Evolutionary conservation across 2,113 vertebrate genomes (phyloP).

Genomic region (Machaerirhynchus nigripectus): DNA sequence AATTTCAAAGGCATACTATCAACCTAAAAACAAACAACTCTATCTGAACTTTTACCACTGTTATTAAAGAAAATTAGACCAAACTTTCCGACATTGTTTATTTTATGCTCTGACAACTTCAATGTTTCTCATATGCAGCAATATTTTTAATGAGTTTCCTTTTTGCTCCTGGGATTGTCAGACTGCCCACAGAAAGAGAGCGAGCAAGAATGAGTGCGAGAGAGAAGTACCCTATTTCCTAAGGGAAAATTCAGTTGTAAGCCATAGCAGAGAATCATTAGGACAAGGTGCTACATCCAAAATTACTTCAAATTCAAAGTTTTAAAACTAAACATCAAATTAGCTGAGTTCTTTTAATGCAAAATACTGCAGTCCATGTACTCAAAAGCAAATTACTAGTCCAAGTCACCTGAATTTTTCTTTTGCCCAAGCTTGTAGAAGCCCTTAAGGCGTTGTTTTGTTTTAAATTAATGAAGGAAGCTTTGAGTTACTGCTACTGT

Average conservation of each 20-base stretch:
- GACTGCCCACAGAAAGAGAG: not conserved
- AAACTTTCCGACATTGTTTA: not conserved
- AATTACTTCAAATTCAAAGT: not conserved
- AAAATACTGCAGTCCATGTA: not conserved
- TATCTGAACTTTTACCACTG: not conserved
- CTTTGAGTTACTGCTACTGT: not conserved
- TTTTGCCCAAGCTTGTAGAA: slow-evolving; percentile 20
- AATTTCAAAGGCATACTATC: slow-evolving; percentile 9
- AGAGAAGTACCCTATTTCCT: not conserved
- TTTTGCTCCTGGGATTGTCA: not conserved
- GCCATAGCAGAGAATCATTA: not conserved
- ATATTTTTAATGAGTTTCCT: slow-evolving; percentile 33
- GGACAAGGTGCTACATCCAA: not conserved
- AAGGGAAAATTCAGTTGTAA: not conserved
- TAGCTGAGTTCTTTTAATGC: not conserved
- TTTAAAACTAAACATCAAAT: not conserved
- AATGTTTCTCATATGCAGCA: slow-evolving; percentile 1
- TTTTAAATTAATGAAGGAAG: not conserved
- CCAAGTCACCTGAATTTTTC: not conserved
- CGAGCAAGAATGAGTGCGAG: accelerated
- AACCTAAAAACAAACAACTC: not conserved
- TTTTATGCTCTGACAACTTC: slow-evolving; percentile 31
- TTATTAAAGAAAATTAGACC: slow-evolving; percentile 35
- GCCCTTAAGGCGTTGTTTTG: not conserved
- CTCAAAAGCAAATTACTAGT: not conserved